These are phyloP conservation scores for Cynocephalus volans DNA, from an alignment of 2,113 vertebrate genomes.

Conservation along the genomic window DNA sequence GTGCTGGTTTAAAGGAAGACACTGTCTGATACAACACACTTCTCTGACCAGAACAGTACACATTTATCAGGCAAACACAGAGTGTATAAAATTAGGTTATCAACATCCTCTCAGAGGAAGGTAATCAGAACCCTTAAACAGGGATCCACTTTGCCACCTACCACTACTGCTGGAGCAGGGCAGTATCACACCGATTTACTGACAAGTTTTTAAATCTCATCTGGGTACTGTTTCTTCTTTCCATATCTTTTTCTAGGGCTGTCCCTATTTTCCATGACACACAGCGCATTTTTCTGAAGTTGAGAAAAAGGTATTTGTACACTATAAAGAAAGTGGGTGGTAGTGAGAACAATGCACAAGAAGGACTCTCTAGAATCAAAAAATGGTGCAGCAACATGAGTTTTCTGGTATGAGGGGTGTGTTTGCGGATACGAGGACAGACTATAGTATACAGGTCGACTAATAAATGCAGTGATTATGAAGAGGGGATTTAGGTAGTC, in stretches of 20 bases:
- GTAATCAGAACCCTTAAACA: not conserved
- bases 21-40: not conserved
- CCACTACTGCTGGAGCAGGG: not conserved
- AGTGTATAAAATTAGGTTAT: not conserved
- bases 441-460: not conserved
- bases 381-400: not conserved
- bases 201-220: not conserved
- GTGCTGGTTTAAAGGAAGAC: not conserved
- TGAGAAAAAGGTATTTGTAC: not conserved
- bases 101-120: not conserved
- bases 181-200: not conserved
- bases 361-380: not conserved
- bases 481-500: not conserved
- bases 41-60: not conserved
- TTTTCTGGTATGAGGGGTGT: not conserved
- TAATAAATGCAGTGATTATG: not conserved
- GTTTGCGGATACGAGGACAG: not conserved
- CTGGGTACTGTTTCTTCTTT: not conserved
- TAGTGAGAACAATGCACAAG: not conserved
- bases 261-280: not conserved
- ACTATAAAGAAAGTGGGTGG: not conserved
- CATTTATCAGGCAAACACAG: not conserved
- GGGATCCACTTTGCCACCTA: not conserved
- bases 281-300: not conserved
- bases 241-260: not conserved